These are phyloP conservation scores for Drosophila lowei DNA, from an alignment of 1,140 invertebrate species.

Conservation along the genomic window DNA sequence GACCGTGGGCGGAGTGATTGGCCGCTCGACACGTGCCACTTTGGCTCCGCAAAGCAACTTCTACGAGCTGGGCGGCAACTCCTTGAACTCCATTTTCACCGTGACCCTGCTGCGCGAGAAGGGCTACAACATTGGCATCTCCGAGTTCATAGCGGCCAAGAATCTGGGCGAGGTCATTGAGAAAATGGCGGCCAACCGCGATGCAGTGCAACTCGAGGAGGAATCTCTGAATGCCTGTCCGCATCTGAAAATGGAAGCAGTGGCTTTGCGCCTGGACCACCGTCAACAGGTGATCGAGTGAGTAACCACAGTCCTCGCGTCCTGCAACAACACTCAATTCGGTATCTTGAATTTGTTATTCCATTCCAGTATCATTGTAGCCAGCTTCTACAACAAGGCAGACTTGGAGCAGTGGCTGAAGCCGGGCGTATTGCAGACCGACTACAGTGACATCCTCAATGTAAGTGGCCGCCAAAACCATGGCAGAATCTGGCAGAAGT, in stretches of 20 bases:
- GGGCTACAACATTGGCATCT: conserved; percentile 90
- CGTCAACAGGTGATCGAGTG: conserved; percentile 86
- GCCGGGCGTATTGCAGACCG: conserved; percentile 85
- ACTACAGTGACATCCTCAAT: conserved; percentile 88
- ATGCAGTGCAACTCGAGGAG: conserved; percentile 62
- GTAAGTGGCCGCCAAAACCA: conserved; percentile 36
- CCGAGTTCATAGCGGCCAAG: conserved; percentile 90
- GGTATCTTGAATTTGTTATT: neutral
- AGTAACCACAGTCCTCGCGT: conserved; percentile 34
- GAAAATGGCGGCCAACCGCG: conserved; percentile 83
- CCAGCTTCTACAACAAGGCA: conserved; percentile 92
- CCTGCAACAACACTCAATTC: neutral
- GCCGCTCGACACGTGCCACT: conserved; percentile 85
- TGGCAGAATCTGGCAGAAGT: neutral
- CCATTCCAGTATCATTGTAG: conserved; percentile 89
- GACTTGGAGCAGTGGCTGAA: conserved; percentile 91
- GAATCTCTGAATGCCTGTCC: conserved; percentile 65
- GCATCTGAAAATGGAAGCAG: conserved; percentile 84
- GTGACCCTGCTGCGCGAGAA: conserved; percentile 90
- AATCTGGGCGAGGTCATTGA: conserved; percentile 88
- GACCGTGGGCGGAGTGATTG: conserved; percentile 88
- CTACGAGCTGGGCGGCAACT: conserved; percentile 93
- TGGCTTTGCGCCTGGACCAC: conserved; percentile 86
- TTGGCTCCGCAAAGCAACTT: conserved; percentile 88
- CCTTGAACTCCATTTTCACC: conserved; percentile 92